phyloP scores from a whole-genome alignment of 2,797 vertebrate species.

The Cephalopachus bancanus region DNA sequence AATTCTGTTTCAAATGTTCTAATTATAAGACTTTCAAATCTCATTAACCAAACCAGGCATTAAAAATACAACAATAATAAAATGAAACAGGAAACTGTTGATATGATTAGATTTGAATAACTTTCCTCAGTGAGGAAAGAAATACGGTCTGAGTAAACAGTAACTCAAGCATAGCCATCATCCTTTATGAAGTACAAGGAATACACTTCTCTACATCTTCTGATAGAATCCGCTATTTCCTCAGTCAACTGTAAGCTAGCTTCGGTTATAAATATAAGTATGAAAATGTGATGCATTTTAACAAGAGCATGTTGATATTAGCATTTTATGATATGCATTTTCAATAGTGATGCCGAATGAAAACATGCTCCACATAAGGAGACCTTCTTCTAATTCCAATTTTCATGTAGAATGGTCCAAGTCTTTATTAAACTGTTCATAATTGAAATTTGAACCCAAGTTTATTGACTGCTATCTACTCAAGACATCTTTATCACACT shows the following conservation, averaged over 20 bases:
- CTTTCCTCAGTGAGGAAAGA: conserved; percentile 63
- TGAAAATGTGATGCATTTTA: not conserved
- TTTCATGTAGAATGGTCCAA: not conserved
- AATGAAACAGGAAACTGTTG: conserved; percentile 75
- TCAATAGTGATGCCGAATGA: not conserved
- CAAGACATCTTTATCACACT: not conserved
- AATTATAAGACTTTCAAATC: conserved; percentile 84
- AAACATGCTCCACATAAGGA: not conserved
- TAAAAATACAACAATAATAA: conserved; percentile 83
- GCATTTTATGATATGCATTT: conserved; percentile 51
- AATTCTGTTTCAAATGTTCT: conserved; percentile 78
- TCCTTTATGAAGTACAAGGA: not conserved
- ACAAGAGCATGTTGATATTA: not conserved
- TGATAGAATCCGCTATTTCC: not conserved
- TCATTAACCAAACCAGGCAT: conserved; percentile 81
- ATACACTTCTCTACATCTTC: not conserved
- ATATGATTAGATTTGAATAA: conserved; percentile 72
- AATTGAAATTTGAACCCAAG: not conserved
- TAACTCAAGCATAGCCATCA: not conserved
- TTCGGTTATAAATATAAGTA: not conserved
- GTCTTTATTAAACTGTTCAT: not conserved
- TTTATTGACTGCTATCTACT: not conserved
- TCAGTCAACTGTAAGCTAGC: not conserved
- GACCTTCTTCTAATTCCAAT: not conserved
- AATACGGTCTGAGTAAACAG: not conserved